These are phyloP conservation scores for Apis florea DNA, from an alignment of 1,140 invertebrate species.

Conservation along the genomic window DNA sequence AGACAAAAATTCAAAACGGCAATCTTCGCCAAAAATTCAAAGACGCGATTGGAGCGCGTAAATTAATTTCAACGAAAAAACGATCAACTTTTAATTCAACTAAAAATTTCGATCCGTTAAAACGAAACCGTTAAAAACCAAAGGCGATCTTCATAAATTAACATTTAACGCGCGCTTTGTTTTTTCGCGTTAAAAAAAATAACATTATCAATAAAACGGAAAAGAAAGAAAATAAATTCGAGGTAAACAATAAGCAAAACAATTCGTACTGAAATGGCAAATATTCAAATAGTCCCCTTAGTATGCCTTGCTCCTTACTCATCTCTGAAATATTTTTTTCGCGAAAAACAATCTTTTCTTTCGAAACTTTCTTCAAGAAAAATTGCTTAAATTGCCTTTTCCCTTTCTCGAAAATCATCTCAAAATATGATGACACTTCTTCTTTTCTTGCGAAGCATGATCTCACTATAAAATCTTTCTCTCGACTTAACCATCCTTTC, in stretches of 20 bases:
- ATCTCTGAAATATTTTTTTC: conserved; percentile 4
- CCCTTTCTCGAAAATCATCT: not conserved
- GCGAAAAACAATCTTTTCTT: not conserved
- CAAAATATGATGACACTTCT: not conserved
- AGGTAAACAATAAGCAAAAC: conserved; percentile 7
- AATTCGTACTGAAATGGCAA: not conserved
- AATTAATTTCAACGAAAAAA: not conserved
- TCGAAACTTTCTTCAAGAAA: not conserved
- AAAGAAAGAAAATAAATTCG: not conserved
- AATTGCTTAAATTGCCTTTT: not conserved
- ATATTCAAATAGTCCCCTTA: conserved; percentile 7
- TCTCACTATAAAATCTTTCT: not conserved
- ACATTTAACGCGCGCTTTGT: not conserved
- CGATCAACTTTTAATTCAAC: not conserved
- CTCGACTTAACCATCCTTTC: not conserved
- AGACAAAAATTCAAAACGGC: conserved; percentile 24
- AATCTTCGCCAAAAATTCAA: not conserved
- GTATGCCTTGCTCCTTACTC: not conserved
- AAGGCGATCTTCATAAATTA: not conserved
- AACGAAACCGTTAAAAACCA: not conserved
- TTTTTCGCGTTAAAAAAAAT: conserved; percentile 4
- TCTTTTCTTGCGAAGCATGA: not conserved
- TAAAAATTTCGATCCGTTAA: conserved; percentile 1
- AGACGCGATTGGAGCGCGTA: not conserved
- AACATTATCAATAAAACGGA: conserved; percentile 2